Conservation (phyloP, 2,888 invertebrate genomes). For the Helobdella robusta region DNA sequence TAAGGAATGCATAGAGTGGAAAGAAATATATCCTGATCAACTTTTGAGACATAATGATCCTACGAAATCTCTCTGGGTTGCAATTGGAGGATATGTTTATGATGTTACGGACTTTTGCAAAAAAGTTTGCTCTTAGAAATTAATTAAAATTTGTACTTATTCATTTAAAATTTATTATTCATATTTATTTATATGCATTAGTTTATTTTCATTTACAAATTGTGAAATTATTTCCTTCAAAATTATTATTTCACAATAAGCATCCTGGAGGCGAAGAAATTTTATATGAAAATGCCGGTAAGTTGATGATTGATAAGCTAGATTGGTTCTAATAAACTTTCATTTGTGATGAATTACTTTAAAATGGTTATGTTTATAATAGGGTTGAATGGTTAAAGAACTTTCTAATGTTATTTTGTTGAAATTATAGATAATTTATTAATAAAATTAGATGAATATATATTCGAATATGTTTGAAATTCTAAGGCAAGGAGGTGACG, state of each 20-base stretch:
- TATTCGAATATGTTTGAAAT: not conserved
- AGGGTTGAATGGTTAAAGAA: too few species aligned
- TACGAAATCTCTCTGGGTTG: conserved; percentile 26
- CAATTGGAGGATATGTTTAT: conserved; percentile 32
- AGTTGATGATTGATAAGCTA: too few species aligned
- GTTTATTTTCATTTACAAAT: too few species aligned
- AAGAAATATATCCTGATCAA: not conserved
- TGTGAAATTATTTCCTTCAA: too few species aligned
- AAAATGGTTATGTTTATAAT: too few species aligned
- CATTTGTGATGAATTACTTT: too few species aligned
- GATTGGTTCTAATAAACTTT: too few species aligned
- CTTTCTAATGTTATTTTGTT: too few species aligned
- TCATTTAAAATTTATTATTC: too few species aligned
- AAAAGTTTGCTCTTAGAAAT: not conserved
- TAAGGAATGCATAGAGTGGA: not conserved
- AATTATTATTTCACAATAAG: not conserved
- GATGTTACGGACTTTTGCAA: conserved; percentile 28
- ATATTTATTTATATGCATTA: too few species aligned
- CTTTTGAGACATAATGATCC: not conserved
- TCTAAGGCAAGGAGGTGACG: conserved; percentile 10
- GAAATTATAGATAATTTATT: not conserved
- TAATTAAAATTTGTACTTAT: not conserved
- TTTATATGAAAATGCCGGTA: conserved; percentile 11
- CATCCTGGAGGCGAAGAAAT: conserved; percentile 8
- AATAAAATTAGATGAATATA: not conserved